Evolutionary conservation across 2,888 invertebrate species (phyloP).

Genomic region (Periphyllus acericola): DNA sequence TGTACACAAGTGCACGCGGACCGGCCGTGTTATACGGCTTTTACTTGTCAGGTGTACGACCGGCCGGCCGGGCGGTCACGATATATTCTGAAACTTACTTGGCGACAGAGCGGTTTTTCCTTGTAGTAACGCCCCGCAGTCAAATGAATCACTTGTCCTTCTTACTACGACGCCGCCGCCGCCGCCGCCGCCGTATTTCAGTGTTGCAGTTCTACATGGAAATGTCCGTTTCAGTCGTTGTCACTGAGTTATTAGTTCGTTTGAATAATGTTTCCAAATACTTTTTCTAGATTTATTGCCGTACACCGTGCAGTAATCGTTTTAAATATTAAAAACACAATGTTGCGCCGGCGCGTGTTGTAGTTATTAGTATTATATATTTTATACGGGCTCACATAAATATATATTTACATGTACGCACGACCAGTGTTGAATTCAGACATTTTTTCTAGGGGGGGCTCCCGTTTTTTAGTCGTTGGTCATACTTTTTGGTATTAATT

Average conservation of each 20-base stretch:
- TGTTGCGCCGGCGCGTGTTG: not conserved
- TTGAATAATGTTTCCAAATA: conserved; percentile 45
- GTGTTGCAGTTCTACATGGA: conserved; percentile 7
- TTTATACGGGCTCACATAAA: no score
- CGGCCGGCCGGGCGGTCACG: conserved; percentile 17
- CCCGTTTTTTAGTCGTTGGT: no score
- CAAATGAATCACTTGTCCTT: conserved; percentile 31
- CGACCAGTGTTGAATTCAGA: no score
- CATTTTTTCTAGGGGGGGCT: no score
- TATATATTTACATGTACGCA: no score
- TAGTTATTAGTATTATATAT: not conserved
- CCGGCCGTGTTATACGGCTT: not conserved
- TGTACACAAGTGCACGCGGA: no score
- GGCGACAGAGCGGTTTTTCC: conserved; percentile 34
- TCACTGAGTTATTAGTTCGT: conserved; percentile 41
- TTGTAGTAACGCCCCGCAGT: conserved; percentile 33
- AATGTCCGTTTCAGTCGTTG: conserved; percentile 15
- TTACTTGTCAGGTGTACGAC: conserved; percentile 2
- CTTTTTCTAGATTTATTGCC: conserved; percentile 37
- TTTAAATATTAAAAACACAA: not conserved
- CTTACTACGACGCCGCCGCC: not conserved
- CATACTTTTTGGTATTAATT: no score
- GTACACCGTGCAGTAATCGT: not conserved
- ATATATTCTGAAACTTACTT: conserved; percentile 33
- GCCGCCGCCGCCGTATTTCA: not conserved